These are phyloP conservation scores for Cololabis saira DNA, from an alignment of 2,113 vertebrate species.

Conservation along the genomic window DNA sequence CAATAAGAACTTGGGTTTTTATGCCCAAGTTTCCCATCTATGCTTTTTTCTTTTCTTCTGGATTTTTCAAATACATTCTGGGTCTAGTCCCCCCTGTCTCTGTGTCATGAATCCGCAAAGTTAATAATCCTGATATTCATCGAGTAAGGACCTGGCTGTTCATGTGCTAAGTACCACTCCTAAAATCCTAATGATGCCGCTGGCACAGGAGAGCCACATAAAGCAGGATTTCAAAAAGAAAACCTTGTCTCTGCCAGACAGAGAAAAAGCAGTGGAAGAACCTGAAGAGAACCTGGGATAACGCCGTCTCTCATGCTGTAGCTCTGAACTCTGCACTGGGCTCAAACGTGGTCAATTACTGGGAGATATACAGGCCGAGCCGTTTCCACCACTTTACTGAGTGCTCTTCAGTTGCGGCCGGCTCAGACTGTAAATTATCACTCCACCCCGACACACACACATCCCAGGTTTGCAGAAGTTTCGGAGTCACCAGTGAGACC, in stretches of 20 bases:
- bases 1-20: too few relatives aligned
- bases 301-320: slow-evolving; percentile 55
- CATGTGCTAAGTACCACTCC: slow-evolving; percentile 72
- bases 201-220: slow-evolving; percentile 65
- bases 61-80: too few relatives aligned
- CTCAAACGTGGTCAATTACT: slow-evolving; percentile 65
- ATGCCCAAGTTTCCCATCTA: background rate
- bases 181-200: slow-evolving; percentile 74
- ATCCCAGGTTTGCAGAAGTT: slow-evolving; percentile 43
- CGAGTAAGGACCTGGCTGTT: slow-evolving; percentile 63
- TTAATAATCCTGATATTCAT: slow-evolving; percentile 59
- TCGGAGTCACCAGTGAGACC: slow-evolving; percentile 69
- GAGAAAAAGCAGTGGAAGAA: slow-evolving; percentile 50
- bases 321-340: slow-evolving; percentile 57
- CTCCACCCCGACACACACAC: slow-evolving; percentile 14
- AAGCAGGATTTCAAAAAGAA: slow-evolving; percentile 61
- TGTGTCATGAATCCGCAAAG: too few relatives aligned
- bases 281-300: slow-evolving; percentile 52
- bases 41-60: background rate
- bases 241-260: slow-evolving; percentile 46
- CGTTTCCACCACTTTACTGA: slow-evolving; percentile 70
- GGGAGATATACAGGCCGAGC: slow-evolving; percentile 61
- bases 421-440: slow-evolving; percentile 68
- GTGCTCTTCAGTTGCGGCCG: slow-evolving; percentile 63
- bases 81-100: too few relatives aligned